Evolutionary conservation across 2,888 invertebrate species (phyloP).

Genomic region (Agrochola lychnidis): DNA sequence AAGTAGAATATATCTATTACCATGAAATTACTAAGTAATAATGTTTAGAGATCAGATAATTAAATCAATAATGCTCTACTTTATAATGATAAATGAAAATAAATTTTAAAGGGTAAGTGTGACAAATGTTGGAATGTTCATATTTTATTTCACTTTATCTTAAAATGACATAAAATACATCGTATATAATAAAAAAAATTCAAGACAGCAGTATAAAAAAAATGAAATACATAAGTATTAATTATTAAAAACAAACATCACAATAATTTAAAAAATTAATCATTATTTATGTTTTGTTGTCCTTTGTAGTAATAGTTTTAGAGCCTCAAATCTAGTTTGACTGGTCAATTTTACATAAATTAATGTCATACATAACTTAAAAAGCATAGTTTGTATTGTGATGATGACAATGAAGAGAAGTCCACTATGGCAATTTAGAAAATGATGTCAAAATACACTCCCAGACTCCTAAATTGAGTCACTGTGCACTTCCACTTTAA

Average conservation of each 20-base stretch:
- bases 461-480: too few relatives aligned
- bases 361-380: conserved; percentile 11
- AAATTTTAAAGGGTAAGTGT: conserved; percentile 14
- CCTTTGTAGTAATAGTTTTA: conserved; percentile 15
- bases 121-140: conserved; percentile 58
- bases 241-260: conserved; percentile 24
- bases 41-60: conserved; percentile 61
- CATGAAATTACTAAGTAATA: conserved; percentile 41
- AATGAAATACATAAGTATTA: conserved; percentile 20
- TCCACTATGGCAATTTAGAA: conserved; percentile 22
- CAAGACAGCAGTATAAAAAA: conserved; percentile 34
- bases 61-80: conserved; percentile 53
- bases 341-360: conserved; percentile 18
- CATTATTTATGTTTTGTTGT: conserved; percentile 23
- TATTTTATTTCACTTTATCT: conserved; percentile 62
- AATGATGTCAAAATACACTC: conserved; percentile 2
- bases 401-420: conserved; percentile 44
- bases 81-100: conserved; percentile 28
- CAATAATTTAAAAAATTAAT: conserved; percentile 45
- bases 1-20: conserved; percentile 47
- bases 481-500: too few relatives aligned
- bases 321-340: conserved; percentile 51
- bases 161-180: conserved; percentile 51
- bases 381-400: conserved; percentile 48
- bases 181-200: conserved; percentile 15